Evolutionary conservation across 2,888 invertebrate species (phyloP).

Genomic region (Craniophora ligustri): DNA sequence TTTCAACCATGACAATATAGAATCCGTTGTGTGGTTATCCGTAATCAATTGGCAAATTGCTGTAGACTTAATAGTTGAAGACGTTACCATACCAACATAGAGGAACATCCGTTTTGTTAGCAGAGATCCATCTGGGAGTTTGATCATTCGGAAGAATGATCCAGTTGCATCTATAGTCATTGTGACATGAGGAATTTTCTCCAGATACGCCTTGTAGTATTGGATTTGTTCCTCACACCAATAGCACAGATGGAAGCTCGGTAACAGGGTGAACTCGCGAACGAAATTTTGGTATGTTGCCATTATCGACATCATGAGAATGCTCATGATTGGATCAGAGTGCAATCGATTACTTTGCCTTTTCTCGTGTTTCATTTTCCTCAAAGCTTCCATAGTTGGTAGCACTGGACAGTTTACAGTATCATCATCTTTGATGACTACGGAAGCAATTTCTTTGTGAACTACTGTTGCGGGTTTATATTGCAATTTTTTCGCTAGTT

Average conservation of each 20-base stretch:
- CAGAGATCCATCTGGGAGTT: constrained; percentile 23
- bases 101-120: constrained; percentile 21
- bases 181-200: constrained; percentile 19
- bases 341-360: constrained; percentile 19
- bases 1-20: too few species aligned
- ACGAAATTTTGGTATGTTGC: constrained; percentile 16
- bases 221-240: constrained; percentile 21
- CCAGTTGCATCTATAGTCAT: constrained; percentile 25
- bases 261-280: constrained; percentile 11
- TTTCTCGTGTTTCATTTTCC: constrained; percentile 17
- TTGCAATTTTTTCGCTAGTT: constrained; percentile 22
- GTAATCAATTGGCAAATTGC: constrained; percentile 15
- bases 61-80: constrained; percentile 14
- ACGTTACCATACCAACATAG: constrained; percentile 18
- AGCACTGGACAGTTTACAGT: constrained; percentile 10
- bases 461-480: constrained; percentile 18
- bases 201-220: constrained; percentile 14
- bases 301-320: constrained; percentile 20
- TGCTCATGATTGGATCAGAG: constrained; percentile 10
- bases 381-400: constrained; percentile 12
- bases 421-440: constrained; percentile 13
- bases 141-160: constrained; percentile 20
- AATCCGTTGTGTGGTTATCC: too few species aligned
- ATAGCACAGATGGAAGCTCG: constrained; percentile 15
- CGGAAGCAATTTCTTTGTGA: constrained; percentile 25